These are phyloP conservation scores for Leucoraja erinaceus DNA, from an alignment of 2,113 vertebrate species.

Conservation along the genomic window DNA sequence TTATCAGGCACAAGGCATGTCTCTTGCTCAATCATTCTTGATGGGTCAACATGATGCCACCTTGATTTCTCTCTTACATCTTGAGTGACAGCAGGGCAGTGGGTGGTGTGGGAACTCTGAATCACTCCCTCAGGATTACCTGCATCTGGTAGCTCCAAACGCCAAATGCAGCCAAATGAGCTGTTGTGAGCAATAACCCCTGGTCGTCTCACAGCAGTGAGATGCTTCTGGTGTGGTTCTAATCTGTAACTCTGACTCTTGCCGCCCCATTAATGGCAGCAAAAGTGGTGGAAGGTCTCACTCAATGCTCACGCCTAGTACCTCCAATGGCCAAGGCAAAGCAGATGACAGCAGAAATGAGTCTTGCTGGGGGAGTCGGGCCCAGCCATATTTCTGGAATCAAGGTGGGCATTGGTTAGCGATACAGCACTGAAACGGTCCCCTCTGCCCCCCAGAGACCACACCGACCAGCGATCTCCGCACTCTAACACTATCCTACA, in stretches of 20 bases:
- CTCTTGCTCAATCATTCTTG: background rate
- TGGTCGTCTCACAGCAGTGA: background rate
- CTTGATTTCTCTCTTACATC: background rate
- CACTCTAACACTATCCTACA: no score
- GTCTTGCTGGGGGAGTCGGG: background rate
- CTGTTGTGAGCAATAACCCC: background rate
- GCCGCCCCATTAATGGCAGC: background rate
- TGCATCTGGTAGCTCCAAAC: background rate
- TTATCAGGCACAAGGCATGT: background rate
- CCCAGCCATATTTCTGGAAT: background rate
- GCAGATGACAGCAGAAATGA: no score
- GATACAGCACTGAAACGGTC: no score
- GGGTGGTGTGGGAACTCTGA: background rate
- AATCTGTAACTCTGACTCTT: background rate
- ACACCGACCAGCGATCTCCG: no score
- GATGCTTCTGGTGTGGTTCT: background rate
- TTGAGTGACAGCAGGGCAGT: background rate
- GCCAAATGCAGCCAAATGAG: background rate
- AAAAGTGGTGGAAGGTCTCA: background rate
- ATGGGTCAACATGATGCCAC: background rate
- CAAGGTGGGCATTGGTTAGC: background rate
- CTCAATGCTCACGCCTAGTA: no score
- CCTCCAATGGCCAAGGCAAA: no score
- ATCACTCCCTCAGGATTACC: background rate
- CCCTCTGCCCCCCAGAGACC: no score